These are phyloP conservation scores for Petrocephalus microphthalmus DNA, from an alignment of 2,113 vertebrate species.

Conservation along the genomic window DNA sequence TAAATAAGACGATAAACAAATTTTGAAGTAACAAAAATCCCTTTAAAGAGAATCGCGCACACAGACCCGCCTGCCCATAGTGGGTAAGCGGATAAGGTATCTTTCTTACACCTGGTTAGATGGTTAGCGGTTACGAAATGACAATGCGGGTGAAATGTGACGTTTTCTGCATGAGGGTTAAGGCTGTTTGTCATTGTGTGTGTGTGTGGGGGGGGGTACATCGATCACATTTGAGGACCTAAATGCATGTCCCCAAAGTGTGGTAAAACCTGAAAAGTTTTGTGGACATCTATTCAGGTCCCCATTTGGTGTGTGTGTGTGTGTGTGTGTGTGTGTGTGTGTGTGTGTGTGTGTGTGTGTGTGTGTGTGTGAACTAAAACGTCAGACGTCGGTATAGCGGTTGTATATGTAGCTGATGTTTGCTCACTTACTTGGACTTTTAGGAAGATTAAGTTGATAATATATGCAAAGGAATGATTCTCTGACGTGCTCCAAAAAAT, in stretches of 20 bases:
- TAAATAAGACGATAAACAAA: neutral
- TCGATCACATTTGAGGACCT: no score
- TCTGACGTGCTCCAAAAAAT: neutral
- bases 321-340: no score
- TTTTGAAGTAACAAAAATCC: neutral
- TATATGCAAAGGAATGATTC: neutral
- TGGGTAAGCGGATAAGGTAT: neutral
- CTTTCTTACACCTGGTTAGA: neutral
- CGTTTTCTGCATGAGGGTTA: neutral
- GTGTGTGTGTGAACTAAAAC: neutral
- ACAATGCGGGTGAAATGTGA: neutral
- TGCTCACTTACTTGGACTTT: neutral
- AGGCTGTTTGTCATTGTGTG: neutral
- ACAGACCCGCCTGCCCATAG: neutral
- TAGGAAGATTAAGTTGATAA: neutral
- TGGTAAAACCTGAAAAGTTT: no score
- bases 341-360: no score
- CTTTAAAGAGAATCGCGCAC: neutral
- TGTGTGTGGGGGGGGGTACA: no score
- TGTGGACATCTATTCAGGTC: no score
- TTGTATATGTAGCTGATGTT: neutral
- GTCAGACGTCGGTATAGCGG: neutral
- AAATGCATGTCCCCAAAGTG: no score
- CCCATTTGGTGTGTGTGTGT: no score
- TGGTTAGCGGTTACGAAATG: neutral